Evolutionary conservation across 1,140 invertebrate species (phyloP).

Genomic region (Galleria mellonella): DNA sequence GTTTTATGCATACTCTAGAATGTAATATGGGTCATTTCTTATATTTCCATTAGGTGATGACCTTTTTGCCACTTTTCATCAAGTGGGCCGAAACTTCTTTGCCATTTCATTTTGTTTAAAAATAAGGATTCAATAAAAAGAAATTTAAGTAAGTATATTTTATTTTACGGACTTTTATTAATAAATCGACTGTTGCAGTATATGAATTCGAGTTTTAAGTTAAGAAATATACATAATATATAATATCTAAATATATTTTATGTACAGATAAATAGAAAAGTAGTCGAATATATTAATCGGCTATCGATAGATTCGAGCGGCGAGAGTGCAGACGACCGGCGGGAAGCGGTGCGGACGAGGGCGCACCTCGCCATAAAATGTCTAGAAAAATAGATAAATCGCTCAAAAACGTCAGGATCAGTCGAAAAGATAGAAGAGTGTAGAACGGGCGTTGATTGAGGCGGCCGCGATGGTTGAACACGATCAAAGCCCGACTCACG

Average conservation of each 20-base stretch:
- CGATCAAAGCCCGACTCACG: constrained; percentile 73
- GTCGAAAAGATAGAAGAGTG: constrained; percentile 64
- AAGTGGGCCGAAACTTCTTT: no score
- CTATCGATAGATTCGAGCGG: constrained; percentile 69
- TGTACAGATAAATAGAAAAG: constrained; percentile 73
- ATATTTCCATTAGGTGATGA: no score
- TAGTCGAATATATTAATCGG: constrained; percentile 70
- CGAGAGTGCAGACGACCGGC: constrained; percentile 70
- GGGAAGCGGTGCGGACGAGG: constrained; percentile 66
- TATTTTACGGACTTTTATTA: constrained; percentile 54
- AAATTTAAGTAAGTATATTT: neutral
- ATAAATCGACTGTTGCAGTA: constrained; percentile 71
- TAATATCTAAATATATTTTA: constrained; percentile 74
- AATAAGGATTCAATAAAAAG: no score
- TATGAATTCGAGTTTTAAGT: constrained; percentile 72
- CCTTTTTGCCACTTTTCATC: no score
- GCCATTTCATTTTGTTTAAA: no score
- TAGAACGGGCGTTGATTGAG: constrained; percentile 60
- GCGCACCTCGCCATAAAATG: constrained; percentile 68
- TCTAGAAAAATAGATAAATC: constrained; percentile 75
- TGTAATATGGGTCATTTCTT: no score
- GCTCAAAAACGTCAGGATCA: constrained; percentile 71
- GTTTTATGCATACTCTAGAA: no score
- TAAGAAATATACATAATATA: constrained; percentile 74
- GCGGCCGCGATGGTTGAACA: constrained; percentile 25